Percentiles rank a stretch among this genome's conserved stretches.
Conservation (phyloP, 2,888 invertebrate genomes). For the Andrena chrysosceles region DNA sequence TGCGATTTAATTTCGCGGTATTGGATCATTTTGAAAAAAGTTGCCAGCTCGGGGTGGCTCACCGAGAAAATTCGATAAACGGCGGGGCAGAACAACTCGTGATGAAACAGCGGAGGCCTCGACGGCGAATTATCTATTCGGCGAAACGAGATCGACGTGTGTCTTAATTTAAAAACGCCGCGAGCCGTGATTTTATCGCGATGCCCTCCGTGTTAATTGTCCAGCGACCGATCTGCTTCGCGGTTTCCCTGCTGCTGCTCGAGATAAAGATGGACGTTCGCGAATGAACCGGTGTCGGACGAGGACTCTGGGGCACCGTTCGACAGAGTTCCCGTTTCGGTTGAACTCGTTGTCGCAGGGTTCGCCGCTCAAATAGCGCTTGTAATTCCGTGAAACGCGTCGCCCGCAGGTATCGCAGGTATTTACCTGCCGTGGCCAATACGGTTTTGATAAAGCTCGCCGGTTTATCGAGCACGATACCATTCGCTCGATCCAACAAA, state of each 20-base stretch:
- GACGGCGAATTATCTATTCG: background rate
- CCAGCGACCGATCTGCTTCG: slow-evolving; percentile 4
- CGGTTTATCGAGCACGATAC: slow-evolving; percentile 33
- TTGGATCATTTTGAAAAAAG: background rate
- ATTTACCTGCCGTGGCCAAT: slow-evolving; percentile 25
- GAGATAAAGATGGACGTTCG: slow-evolving; percentile 19
- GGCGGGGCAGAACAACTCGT: no score
- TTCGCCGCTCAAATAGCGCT: background rate
- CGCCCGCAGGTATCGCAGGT: slow-evolving; percentile 44
- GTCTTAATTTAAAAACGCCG: slow-evolving; percentile 43
- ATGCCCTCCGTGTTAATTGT: slow-evolving; percentile 31
- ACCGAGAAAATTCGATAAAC: no score
- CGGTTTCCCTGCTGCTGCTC: background rate
- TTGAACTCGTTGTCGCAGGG: background rate
- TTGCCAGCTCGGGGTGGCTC: no score
- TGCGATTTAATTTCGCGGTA: slow-evolving; percentile 29
- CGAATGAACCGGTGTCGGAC: slow-evolving; percentile 26
- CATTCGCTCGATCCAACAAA: slow-evolving; percentile 20
- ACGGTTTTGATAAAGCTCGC: slow-evolving; percentile 39
- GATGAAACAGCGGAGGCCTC: no score
- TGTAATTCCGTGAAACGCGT: slow-evolving; percentile 33
- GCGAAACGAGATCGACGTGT: slow-evolving; percentile 22
- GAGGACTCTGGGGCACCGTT: slow-evolving; percentile 2
- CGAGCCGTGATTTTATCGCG: slow-evolving; percentile 38
- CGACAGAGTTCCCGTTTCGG: background rate